phyloP scores from a whole-genome alignment of 1,140 invertebrate species.

The Spodoptera frugiperda region DNA sequence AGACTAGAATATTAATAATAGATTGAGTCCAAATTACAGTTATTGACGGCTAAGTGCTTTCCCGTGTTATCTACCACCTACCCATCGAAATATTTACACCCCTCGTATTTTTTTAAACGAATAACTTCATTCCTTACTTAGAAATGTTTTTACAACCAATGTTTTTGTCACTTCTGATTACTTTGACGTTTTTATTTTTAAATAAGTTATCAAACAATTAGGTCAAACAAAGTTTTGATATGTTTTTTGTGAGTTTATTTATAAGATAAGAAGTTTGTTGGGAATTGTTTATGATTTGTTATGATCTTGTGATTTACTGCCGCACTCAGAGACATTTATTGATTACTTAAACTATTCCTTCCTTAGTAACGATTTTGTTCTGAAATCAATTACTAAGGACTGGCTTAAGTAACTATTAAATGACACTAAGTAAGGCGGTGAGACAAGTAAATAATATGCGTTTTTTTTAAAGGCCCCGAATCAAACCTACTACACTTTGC shows the following conservation, averaged over 20 bases:
- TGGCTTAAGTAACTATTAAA: no score
- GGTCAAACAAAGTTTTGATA: neutral
- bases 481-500: no score
- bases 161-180: constrained; percentile 9
- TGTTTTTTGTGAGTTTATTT: neutral
- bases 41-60: constrained; percentile 9
- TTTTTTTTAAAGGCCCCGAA: no score
- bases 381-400: no score
- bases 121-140: constrained; percentile 5
- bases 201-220: neutral
- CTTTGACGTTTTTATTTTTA: neutral
- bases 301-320: no score
- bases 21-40: neutral
- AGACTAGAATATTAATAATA: constrained; percentile 6
- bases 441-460: no score
- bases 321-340: no score
- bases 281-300: no score
- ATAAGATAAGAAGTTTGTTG: neutral
- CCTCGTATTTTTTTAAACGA: constrained; percentile 2
- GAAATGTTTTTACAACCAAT: neutral
- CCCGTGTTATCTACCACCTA: neutral
- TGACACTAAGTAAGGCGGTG: no score
- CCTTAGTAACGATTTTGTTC: no score
- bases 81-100: constrained; percentile 15
- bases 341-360: no score